These are phyloP conservation scores for Chelonia mydas DNA, from an alignment of 2,797 vertebrate genomes.

Conservation along the genomic window DNA sequence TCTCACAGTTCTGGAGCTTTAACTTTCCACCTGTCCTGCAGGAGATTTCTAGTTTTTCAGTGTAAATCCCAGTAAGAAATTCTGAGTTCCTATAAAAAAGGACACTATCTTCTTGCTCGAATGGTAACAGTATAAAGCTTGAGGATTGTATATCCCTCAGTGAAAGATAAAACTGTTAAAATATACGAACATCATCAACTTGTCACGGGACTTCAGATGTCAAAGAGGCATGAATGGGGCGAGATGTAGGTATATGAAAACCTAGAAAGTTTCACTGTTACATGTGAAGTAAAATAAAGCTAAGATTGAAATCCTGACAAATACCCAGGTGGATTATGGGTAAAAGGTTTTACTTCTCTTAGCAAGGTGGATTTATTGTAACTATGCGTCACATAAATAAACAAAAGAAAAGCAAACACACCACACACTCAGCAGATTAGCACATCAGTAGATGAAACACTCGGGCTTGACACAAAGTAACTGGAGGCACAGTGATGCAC, in stretches of 20 bases:
- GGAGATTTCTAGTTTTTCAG: not conserved
- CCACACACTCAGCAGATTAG: conserved; percentile 13
- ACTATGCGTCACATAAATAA: conserved; percentile 54
- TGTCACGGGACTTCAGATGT: not conserved
- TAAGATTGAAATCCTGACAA: conserved; percentile 41
- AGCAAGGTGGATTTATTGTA: conserved; percentile 32
- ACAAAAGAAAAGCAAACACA: conserved; percentile 27
- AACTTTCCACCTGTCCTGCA: not conserved
- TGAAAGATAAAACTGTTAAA: not conserved
- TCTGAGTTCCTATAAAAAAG: not conserved
- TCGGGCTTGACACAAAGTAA: not conserved
- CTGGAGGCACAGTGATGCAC: accelerated
- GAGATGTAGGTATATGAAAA: not conserved
- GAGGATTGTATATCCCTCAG: not conserved
- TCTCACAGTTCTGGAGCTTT: conserved; percentile 9
- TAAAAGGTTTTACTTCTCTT: conserved; percentile 60
- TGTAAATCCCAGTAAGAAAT: not conserved
- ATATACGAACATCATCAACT: not conserved
- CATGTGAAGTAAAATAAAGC: not conserved
- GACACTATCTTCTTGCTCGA: not conserved
- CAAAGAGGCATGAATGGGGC: not conserved
- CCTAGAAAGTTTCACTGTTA: not conserved
- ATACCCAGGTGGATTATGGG: not conserved
- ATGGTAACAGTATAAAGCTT: not conserved
- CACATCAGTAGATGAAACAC: not conserved